Evolutionary conservation across 2,797 vertebrate species (phyloP).

Genomic region (Poecilia velifera): DNA sequence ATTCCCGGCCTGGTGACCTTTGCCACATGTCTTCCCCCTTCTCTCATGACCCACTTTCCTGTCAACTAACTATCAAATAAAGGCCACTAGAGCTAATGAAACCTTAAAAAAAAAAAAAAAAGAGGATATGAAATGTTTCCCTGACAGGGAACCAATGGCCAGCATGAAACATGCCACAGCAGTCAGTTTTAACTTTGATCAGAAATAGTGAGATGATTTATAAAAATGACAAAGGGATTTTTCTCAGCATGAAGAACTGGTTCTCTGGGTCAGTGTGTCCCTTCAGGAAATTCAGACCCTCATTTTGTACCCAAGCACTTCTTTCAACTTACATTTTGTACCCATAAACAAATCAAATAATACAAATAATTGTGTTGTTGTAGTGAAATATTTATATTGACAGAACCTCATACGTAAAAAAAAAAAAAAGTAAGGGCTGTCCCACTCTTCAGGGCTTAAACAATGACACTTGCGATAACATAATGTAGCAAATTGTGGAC

Average conservation of each 20-base stretch:
- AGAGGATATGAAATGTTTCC: background rate
- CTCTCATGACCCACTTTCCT: too few species aligned
- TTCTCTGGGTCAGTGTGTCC: background rate
- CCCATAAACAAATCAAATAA: background rate
- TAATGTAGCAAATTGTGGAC: background rate
- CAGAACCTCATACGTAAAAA: too few species aligned
- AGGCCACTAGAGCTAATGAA: too few species aligned
- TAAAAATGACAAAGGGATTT: background rate
- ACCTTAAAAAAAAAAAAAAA: background rate
- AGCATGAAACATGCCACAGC: background rate
- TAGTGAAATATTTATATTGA: too few species aligned
- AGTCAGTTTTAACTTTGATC: background rate
- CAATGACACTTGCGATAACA: background rate
- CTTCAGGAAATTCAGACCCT: background rate
- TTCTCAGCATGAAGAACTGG: background rate
- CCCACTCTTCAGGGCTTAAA: background rate
- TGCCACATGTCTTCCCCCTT: too few species aligned
- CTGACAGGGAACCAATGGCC: background rate
- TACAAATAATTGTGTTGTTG: too few species aligned
- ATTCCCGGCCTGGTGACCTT: too few species aligned
- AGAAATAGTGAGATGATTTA: background rate
- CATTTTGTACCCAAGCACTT: background rate
- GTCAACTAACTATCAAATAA: too few species aligned
- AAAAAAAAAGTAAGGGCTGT: background rate
- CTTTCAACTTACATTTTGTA: background rate